Percentiles rank a stretch among this genome's conserved stretches.
Conservation (phyloP, 2,797 vertebrate species). For the Brotogeris chrysoptera region DNA sequence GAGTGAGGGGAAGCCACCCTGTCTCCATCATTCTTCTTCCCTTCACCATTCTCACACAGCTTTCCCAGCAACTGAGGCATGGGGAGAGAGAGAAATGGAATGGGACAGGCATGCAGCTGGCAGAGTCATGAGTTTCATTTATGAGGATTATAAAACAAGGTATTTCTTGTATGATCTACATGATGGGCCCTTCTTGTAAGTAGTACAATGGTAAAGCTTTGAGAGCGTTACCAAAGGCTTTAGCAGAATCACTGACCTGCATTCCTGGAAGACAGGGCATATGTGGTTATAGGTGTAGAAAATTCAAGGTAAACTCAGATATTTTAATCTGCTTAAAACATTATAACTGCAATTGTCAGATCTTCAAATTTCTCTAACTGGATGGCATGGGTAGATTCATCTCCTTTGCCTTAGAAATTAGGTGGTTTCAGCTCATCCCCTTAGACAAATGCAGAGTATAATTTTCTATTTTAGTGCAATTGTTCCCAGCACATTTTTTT, state of each 20-base stretch:
- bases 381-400: neutral
- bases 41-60: neutral
- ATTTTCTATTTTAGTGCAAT: neutral
- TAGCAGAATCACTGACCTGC: neutral
- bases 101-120: rapidly evolving
- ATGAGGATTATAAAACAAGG: neutral
- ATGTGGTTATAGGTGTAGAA: neutral
- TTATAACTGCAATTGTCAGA: neutral
- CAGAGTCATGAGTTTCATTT: neutral
- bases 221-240: neutral
- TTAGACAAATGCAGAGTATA: neutral
- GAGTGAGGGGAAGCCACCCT: neutral
- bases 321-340: neutral
- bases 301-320: neutral
- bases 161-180: neutral
- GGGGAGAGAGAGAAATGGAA: neutral
- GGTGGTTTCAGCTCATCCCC: neutral
- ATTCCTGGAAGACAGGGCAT: neutral
- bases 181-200: neutral
- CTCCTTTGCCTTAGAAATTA: neutral
- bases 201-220: neutral
- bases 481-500: neutral
- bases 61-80: neutral
- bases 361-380: neutral
- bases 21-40: neutral